phyloP scores from a whole-genome alignment of 2,113 vertebrate species.

The Philantomba maxwellii region DNA sequence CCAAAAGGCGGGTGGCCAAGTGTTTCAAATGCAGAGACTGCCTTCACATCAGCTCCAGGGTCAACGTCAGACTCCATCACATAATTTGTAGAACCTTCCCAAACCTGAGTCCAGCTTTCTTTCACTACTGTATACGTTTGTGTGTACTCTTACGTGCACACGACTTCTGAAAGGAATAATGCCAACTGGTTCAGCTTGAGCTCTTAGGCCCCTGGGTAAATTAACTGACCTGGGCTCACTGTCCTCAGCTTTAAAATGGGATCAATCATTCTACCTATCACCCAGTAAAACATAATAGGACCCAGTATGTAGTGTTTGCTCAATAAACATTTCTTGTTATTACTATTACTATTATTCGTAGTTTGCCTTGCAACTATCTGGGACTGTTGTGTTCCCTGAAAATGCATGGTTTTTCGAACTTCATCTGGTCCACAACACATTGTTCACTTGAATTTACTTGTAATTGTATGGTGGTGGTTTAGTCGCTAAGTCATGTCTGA shows the following conservation, averaged over 20 bases:
- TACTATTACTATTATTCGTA: neutral
- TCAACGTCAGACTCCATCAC: neutral
- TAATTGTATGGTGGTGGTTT: neutral
- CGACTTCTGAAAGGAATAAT: neutral
- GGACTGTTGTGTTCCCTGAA: neutral
- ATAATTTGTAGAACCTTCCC: neutral
- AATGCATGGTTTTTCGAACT: neutral
- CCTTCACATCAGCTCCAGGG: neutral
- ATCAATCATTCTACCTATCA: neutral
- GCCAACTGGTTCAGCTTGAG: neutral
- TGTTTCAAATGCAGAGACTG: neutral
- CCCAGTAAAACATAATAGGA: neutral
- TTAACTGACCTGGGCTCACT: neutral
- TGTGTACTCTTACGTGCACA: accelerated
- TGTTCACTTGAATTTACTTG: neutral
- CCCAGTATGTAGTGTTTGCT: neutral
- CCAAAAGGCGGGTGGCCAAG: neutral
- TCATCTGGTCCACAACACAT: neutral
- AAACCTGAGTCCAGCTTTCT: neutral
- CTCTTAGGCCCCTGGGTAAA: neutral
- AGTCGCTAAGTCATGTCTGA: neutral
- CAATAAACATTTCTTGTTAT: neutral
- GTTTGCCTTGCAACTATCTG: neutral
- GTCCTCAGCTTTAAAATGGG: neutral
- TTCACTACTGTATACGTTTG: neutral